These are phyloP conservation scores for Plemyria rubiginata DNA, from an alignment of 2,888 invertebrate genomes.

Conservation along the genomic window DNA sequence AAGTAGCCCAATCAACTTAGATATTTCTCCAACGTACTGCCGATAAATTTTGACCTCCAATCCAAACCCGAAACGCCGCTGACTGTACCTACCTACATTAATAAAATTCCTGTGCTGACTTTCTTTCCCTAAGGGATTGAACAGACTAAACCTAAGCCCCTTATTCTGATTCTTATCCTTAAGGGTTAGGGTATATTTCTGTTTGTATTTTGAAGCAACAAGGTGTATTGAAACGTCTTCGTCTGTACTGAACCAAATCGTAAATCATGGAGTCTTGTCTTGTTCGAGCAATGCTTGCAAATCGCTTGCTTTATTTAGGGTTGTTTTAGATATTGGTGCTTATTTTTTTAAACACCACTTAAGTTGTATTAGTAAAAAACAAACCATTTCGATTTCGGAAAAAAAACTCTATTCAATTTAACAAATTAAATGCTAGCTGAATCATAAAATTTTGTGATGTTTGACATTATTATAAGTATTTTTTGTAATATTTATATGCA, in stretches of 20 bases:
- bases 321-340: constrained; percentile 18
- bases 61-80: constrained; percentile 43
- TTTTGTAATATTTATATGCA: too few relatives aligned
- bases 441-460: too few relatives aligned
- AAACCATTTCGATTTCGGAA: neutral
- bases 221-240: constrained; percentile 31
- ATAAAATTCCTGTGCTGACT: constrained; percentile 45
- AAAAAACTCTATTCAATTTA: neutral
- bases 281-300: constrained; percentile 44
- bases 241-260: constrained; percentile 31
- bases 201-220: constrained; percentile 21
- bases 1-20: constrained; percentile 21
- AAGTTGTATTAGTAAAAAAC: neutral
- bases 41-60: constrained; percentile 45
- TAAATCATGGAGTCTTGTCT: constrained; percentile 43
- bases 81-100: constrained; percentile 42
- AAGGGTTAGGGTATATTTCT: constrained; percentile 13
- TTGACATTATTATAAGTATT: neutral
- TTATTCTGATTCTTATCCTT: constrained; percentile 27
- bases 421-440: too few relatives aligned
- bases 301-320: constrained; percentile 38
- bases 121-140: constrained; percentile 38
- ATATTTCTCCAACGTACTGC: constrained; percentile 38
- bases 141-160: constrained; percentile 19
- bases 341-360: constrained; percentile 15